A percentile compares a stretch with the other conserved stretches of the same genome.
Conservation (phyloP, 2,888 invertebrate genomes). For the Athalia cordata region DNA sequence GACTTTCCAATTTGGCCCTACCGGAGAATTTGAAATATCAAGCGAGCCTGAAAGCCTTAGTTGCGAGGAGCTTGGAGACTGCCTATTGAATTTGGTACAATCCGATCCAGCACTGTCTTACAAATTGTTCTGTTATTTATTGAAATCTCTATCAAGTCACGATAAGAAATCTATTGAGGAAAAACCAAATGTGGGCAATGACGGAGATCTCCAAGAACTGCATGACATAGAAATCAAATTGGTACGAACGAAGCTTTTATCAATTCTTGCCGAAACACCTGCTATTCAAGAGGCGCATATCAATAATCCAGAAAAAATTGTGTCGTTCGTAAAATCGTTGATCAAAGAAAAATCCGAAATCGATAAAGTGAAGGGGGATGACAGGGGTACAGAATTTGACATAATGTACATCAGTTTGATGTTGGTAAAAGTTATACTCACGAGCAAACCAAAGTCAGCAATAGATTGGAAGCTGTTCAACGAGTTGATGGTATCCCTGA, state of each 20-base stretch:
- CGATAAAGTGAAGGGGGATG: constrained; percentile 24
- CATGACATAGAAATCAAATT: constrained; percentile 64
- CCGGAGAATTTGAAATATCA: constrained; percentile 62
- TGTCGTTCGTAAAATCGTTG: constrained; percentile 69
- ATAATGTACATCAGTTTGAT: constrained; percentile 69
- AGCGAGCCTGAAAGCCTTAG: constrained; percentile 59
- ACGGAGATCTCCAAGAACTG: constrained; percentile 51
- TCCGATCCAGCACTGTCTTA: constrained; percentile 61
- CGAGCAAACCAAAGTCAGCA: constrained; percentile 54
- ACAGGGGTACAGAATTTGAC: constrained; percentile 56
- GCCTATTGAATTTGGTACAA: constrained; percentile 67
- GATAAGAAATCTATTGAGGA: constrained; percentile 42
- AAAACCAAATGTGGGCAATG: constrained; percentile 52
- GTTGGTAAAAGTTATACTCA: constrained; percentile 69
- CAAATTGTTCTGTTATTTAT: constrained; percentile 71
- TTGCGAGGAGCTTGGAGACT: constrained; percentile 65
- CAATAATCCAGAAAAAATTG: constrained; percentile 66
- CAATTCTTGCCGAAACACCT: constrained; percentile 65
- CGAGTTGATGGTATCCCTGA: constrained; percentile 64
- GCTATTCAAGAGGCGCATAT: constrained; percentile 67
- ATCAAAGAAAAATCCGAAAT: constrained; percentile 57
- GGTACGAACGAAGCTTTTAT: constrained; percentile 65
- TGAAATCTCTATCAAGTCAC: constrained; percentile 64
- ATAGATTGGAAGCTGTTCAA: constrained; percentile 65
- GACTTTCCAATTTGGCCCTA: constrained; percentile 60